Base-by-base conservation (phyloP, 2,797 vertebrate species). In the Oreonectes daqikongensis region DNA sequence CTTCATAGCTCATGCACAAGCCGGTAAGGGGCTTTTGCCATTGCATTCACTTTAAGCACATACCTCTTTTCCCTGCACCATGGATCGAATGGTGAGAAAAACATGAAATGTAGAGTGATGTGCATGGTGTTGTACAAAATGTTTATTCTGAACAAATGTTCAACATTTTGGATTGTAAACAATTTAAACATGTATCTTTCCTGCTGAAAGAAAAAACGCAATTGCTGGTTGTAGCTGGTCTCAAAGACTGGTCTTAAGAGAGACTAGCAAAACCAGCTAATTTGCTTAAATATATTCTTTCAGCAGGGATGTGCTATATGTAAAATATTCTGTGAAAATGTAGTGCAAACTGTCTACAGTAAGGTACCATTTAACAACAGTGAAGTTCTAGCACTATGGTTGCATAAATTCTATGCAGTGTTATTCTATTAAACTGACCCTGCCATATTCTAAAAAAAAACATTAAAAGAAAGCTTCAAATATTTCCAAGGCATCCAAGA, bases 41-140 rank as follows among this genome's bases (percentile, higher is more conserved):
- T 84, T 89, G 92, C 89, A 90, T 93, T 94, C 92, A 84, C 84
- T 88, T 93, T 88, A 86, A 91, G 93, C 95, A 98, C 98, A 94
- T 99, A 99, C 98, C 98, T 99, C 98, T 98, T 98, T 99, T 88
- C 97, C 97, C 98, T 99, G 96, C 92, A 93, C 95, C 95, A 97
- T 94, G 94, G 95, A 95, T 94, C 93, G 92, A 94, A 96, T 92
- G 95, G 94, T 96, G 92, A 94, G 94, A 82, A 84, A 97, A 95
- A 98, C 93, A 97, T 94, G 95, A 94, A 97, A 97, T 86, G 89
- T 88, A 89, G 83, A 90, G 84, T 86, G 84, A 90, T 81, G 69
- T 78, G 70, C 48, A 81, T 64, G 50, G 26, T 69, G 71, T 74
- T 78, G 44, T 38, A 69, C 35, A 86, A 87, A 83, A 91, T 88